Conservation (phyloP, 2,113 vertebrate genomes). For the Eubucco bourcierii region DNA sequence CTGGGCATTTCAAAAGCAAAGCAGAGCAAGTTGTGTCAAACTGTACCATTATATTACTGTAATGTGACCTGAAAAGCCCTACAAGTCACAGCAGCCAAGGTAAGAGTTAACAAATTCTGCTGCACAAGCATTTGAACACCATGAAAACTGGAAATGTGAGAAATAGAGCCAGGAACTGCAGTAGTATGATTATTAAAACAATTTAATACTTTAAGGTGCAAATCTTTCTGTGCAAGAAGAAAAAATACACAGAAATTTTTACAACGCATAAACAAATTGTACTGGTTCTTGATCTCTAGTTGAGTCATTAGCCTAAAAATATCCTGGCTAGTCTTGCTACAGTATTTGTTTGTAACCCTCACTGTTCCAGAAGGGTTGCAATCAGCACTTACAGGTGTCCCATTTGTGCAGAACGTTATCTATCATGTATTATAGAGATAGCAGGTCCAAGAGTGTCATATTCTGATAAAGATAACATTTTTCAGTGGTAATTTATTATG, state of each 20-base stretch:
- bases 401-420: neutral
- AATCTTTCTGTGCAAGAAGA: neutral
- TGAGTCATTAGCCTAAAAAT: conserved; percentile 71
- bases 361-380: conserved; percentile 34
- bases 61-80: conserved; percentile 4
- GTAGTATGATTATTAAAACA: neutral
- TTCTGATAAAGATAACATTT: conserved; percentile 12
- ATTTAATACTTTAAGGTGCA: neutral
- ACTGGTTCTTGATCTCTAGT: conserved; percentile 23
- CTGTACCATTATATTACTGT: neutral
- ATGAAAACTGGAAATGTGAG: conserved; percentile 5
- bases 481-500: conserved; percentile 10
- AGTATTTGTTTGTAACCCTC: conserved; percentile 53
- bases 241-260: conserved; percentile 33
- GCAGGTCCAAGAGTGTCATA: neutral
- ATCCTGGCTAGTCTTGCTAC: conserved; percentile 30
- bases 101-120: conserved; percentile 16
- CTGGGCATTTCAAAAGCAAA: conserved; percentile 5
- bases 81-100: conserved; percentile 8
- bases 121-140: neutral
- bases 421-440: neutral
- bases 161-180: neutral
- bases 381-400: neutral
- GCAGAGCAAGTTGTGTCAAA: neutral
- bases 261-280: conserved; percentile 36